These are phyloP conservation scores for Agonopterix heracliana DNA, from an alignment of 2,888 invertebrate genomes.

Conservation along the genomic window DNA sequence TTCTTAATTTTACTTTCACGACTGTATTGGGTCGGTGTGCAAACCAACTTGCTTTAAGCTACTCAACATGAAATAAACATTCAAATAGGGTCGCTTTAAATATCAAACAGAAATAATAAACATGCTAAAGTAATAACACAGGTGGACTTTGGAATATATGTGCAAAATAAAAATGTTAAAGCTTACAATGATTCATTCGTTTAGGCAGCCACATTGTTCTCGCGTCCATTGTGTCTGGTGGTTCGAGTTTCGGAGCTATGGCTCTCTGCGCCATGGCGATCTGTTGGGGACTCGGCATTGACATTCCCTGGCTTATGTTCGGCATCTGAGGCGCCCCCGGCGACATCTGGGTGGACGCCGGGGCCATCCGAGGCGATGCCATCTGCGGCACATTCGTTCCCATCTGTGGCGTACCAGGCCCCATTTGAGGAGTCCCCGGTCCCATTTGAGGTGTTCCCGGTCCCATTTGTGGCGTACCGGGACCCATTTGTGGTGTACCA, in stretches of 20 bases:
- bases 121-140: too few species aligned
- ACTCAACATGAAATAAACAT: too few species aligned
- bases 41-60: too few species aligned
- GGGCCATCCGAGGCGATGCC: conserved; percentile 62
- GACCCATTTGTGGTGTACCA: conserved; percentile 43
- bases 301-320: conserved; percentile 56
- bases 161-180: conserved; percentile 40
- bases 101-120: too few species aligned
- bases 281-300: conserved; percentile 56
- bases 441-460: conserved; percentile 41
- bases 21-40: too few species aligned
- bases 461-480: conserved; percentile 45
- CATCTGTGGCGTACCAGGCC: conserved; percentile 37
- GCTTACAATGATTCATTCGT: conserved; percentile 81
- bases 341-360: conserved; percentile 64
- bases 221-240: conserved; percentile 76
- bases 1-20: too few species aligned
- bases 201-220: conserved; percentile 80
- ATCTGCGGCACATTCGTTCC: conserved; percentile 53
- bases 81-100: too few species aligned
- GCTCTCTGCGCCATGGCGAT: conserved; percentile 58
- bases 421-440: conserved; percentile 34
- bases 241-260: conserved; percentile 77
- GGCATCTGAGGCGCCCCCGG: conserved; percentile 66
- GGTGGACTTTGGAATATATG: conserved; percentile 6